Evolutionary conservation across 2,888 invertebrate genomes (phyloP).

Genomic region (Heliconius aoede): DNA sequence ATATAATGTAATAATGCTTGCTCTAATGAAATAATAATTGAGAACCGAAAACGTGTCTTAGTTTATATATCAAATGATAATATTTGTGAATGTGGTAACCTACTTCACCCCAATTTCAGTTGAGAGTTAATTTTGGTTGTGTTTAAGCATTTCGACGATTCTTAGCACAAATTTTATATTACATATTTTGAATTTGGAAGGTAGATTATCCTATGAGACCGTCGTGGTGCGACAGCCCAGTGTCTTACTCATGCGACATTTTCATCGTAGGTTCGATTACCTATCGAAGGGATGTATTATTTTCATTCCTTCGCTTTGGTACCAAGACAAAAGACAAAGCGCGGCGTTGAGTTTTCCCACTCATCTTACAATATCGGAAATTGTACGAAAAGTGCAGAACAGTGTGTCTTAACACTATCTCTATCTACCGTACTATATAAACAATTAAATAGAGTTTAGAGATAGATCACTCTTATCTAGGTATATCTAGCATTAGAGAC

Average conservation of each 20-base stretch:
- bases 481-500: background rate
- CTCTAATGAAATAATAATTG: conserved; percentile 65
- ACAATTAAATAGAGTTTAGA: no score
- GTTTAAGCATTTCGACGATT: background rate
- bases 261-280: no score
- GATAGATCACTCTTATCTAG: background rate
- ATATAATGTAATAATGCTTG: conserved; percentile 19
- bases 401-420: background rate
- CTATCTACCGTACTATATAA: background rate
- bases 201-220: background rate
- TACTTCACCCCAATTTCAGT: no score
- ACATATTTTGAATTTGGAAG: background rate
- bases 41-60: conserved; percentile 51
- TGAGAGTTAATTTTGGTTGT: background rate
- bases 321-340: no score
- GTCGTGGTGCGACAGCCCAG: background rate
- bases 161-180: background rate
- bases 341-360: no score
- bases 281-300: no score
- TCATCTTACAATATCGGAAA: no score
- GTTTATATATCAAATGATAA: conserved; percentile 67
- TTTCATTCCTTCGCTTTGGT: no score
- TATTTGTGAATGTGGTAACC: conserved; percentile 55
- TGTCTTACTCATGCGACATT: no score
- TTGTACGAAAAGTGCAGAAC: background rate